Base-by-base conservation (phyloP, 2,888 invertebrate species). In the Balanococcus diminutus region DNA sequence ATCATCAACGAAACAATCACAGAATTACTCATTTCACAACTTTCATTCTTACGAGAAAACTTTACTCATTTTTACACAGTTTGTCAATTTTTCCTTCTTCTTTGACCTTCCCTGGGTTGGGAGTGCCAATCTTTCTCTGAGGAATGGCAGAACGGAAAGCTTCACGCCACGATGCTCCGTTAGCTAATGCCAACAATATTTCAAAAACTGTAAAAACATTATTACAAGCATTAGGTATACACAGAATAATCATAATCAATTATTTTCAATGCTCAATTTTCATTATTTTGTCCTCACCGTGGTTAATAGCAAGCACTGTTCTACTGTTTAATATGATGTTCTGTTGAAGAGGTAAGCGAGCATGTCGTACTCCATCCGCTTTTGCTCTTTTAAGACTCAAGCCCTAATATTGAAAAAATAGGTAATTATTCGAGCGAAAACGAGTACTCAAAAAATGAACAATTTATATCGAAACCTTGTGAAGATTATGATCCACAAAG, bases 401-500 rank as follows among this genome's bases (percentile, higher is more conserved):
- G 1, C 98, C 98, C 94, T 96, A 88, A 87, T 83, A 75, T 28
- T 31, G 86, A 87, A 25, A 82, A 82, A n/a, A n/a, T n/a, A n/a
- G n/a, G n/a, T n/a, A 25, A 72, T 51, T 22, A 22, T 6, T 39
- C 9, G 39, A 67, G 25, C 61, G 6, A 32, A 84, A 67, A 3
- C 39, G 67, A 25, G 83, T 25, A 79, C 61, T 61, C 84, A 19
- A 87, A 75, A 82, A 67, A 61, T n/a, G 42, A 61, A 9, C 81
- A 28, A 19, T 81, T 8, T 19, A 22, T n/a, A 86, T 84, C 87
- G 87, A 88, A 89, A 94, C 96, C 92, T 98, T 99, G 88, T 98
- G 95, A 88, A 95, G 93, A 91, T 99, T 99, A 90, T 99, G 99
- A 91, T 99, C 99, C 0, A 99, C 98, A 75, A 99, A 91, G 32